phyloP scores from a whole-genome alignment of 2,113 vertebrate genomes.

The Glaucomys volans region DNA sequence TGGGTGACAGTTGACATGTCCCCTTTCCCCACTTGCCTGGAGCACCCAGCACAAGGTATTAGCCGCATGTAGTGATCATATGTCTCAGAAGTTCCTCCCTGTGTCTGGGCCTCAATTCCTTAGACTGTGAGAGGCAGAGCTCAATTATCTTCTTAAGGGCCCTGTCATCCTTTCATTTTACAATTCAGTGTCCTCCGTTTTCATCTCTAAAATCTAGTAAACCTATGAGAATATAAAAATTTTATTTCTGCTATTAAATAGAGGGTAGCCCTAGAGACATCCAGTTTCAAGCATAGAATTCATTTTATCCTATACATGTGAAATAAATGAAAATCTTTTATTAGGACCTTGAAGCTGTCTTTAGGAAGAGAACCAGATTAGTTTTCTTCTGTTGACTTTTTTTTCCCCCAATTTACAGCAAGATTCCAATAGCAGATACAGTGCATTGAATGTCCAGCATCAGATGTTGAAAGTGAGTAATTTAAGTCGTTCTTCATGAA shows the following conservation, averaged over 20 bases:
- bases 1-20: background rate
- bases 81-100: background rate
- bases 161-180: background rate
- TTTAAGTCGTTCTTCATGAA: background rate
- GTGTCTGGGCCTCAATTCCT: background rate
- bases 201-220: slow-evolving; percentile 1
- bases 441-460: slow-evolving; percentile 95
- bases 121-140: background rate
- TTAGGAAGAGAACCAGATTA: background rate
- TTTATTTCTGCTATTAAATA: slow-evolving; percentile 32
- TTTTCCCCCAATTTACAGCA: slow-evolving; percentile 89
- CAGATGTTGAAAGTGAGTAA: slow-evolving; percentile 96
- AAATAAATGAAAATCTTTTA: slow-evolving; percentile 36
- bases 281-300: background rate
- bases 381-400: slow-evolving; percentile 22
- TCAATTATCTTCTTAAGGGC: background rate
- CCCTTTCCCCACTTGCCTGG: too few species aligned
- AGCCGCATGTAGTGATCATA: accelerated
- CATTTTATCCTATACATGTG: background rate
- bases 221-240: background rate
- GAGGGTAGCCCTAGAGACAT: background rate
- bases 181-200: background rate
- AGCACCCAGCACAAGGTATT: background rate
- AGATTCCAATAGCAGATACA: slow-evolving; percentile 93
- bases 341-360: background rate